Evolutionary conservation across 2,113 vertebrate species (phyloP), one percentile per base, ranked within the genome.

Genomic region (Hippocampus comes): DNA sequence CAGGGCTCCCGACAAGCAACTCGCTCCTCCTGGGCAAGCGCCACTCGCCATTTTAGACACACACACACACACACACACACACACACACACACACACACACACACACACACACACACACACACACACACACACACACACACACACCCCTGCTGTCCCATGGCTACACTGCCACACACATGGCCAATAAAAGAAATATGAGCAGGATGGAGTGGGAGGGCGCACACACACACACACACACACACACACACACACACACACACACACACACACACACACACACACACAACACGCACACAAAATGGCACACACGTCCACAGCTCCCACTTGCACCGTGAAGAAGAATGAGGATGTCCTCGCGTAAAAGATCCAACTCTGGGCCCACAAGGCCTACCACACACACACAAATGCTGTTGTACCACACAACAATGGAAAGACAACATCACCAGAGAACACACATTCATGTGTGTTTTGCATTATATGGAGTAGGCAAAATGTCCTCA

Each of bases 1-100:
- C 56, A 81, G 70, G 67, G 75, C 82, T 86, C 87, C 84, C 90
- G 82, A 81, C 82, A 76, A 80, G 88, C 86, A 75, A 66, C 61
- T 72, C 86, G 46, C 79, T 81, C 72, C 81, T 81, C 72, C 82
- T 48, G 77, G 84, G 79, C 77, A 76, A 78, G 57, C 53, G 17
- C 27, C 59, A 34, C 27, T 61, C 10, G 41, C 12, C 73, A 68
- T 74, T 87, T 88, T 79, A 71, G 79, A 43, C 43, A 59, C 59
- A 14, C 68, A 69, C 74, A 79, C 69, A 76, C 72, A 70, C 72
- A 15, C 42, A 55, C 75, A 25, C 64, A 21, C 73, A 27, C 75
- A 76, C 80, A 27, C 27, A 27, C 27, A 27, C 27, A 27, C 27
- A 27, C 42, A 43, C 42, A 43, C 42, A 43, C 42, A 43, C 9